Evolutionary conservation across 2,888 invertebrate genomes (phyloP).

Genomic region (Watsonalla cultraria): DNA sequence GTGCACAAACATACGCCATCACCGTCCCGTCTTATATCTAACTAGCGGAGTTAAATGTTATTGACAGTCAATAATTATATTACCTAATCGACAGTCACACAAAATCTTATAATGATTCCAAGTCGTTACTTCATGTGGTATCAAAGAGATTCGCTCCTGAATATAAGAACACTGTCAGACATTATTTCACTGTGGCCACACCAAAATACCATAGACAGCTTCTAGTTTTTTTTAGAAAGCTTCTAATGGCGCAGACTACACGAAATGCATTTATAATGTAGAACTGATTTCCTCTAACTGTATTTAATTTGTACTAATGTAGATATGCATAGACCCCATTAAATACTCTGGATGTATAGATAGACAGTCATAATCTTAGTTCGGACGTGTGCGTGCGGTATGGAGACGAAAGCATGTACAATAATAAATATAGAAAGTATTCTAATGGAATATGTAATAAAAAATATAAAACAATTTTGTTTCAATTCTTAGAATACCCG

Average conservation of each 20-base stretch:
- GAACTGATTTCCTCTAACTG: conserved; percentile 59
- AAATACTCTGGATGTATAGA: conserved; percentile 32
- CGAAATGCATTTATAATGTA: conserved; percentile 56
- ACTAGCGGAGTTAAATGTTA: too few relatives aligned
- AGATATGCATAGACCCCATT: conserved; percentile 62
- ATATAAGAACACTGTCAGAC: neutral
- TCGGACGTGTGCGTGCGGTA: conserved; percentile 38
- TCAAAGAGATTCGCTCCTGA: too few relatives aligned
- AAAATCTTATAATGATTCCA: too few relatives aligned
- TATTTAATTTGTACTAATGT: conserved; percentile 66
- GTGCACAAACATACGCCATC: too few relatives aligned
- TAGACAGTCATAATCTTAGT: conserved; percentile 9
- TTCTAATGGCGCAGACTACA: conserved; percentile 44
- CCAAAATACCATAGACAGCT: conserved; percentile 51
- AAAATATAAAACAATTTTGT: conserved; percentile 45
- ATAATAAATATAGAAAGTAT: conserved; percentile 74
- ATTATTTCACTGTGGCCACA: conserved; percentile 1
- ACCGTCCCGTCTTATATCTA: too few relatives aligned
- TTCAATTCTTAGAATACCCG: conserved; percentile 9
- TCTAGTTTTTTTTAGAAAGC: conserved; percentile 62
- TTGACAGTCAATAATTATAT: too few relatives aligned
- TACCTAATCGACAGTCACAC: too few relatives aligned
- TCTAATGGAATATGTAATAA: conserved; percentile 79
- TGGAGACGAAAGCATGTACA: conserved; percentile 61
- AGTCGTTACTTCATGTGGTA: too few relatives aligned